Evolutionary conservation across 2,113 vertebrate genomes (phyloP), one percentile per base, ranked within the genome.

Genomic region (Tringa solitaria): DNA sequence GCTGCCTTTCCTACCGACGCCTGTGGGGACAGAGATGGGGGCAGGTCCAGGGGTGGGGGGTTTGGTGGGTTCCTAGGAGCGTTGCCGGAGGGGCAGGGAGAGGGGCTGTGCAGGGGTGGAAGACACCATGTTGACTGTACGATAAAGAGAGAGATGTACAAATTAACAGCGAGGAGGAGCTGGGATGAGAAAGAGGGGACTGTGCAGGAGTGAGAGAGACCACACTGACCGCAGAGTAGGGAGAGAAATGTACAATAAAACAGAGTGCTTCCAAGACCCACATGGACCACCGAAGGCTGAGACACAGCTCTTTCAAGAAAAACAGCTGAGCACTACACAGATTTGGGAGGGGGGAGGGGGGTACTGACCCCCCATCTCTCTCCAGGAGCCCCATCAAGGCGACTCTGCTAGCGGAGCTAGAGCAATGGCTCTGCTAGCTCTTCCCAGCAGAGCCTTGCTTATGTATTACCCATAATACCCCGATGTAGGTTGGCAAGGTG

Each of bases 211-310:
- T 97, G 95, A 98, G 97, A 97, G 96, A 97, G 97, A 95, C 96
- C 98, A 97, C 97, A 96, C 93, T 93, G 96, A 98, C 87, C 91
- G 97, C 94, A 96, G 96, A 92, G 95, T 96, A 97, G 96, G 96
- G 96, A 98, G 91, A 98, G 96, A 98, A 97, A 98, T 95, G 97
- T 97, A 98, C 97, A 74, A 92, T 97, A 94, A 96, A 97, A 98
- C 97, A 97, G 70, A 97, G 96, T 95, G 95, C 90, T 97, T 97
- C 96, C 90, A 93, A 97, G 93, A 97, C 94, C 97, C 97, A 97
- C 97, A 97, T 65, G 95, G 93, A 97, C 97, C 91, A 96, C 96
- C 61, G 65, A 97, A 97, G 96, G 96, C 95, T 95, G 95, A 97
- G 95, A 97, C 93, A 97, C 87, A 96, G 93, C 96, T 96, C 94